Evolutionary conservation across 2,888 invertebrate species (phyloP).

Genomic region (Amiota mariae): DNA sequence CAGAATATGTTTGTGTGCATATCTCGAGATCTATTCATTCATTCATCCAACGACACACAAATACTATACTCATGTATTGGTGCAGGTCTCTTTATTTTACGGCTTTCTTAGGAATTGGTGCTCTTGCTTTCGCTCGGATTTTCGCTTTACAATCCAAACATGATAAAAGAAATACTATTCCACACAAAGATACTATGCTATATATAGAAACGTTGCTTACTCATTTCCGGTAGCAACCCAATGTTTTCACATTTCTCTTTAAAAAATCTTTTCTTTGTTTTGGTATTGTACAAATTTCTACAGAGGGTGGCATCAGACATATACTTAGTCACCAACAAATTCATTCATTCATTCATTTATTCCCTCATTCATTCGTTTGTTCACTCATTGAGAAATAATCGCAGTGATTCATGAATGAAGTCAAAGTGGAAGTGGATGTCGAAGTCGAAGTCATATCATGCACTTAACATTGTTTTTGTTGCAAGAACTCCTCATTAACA

Average conservation of each 20-base stretch:
- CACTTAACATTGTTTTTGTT: slow-evolving; percentile 30
- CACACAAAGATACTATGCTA: too few relatives aligned
- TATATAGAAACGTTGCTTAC: too few relatives aligned
- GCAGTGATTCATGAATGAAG: slow-evolving; percentile 19
- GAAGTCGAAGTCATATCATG: slow-evolving; percentile 7
- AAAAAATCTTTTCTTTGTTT: background rate
- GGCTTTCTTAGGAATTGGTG: too few relatives aligned
- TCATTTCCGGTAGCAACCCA: too few relatives aligned
- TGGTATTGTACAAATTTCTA: background rate
- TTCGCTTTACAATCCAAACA: too few relatives aligned
- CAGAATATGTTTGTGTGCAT: background rate
- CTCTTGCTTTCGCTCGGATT: too few relatives aligned
- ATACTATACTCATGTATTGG: too few relatives aligned
- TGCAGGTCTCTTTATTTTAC: too few relatives aligned
- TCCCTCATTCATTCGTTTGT: background rate
- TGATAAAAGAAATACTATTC: too few relatives aligned
- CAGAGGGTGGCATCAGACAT: slow-evolving; percentile 5
- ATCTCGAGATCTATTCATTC: too few relatives aligned
- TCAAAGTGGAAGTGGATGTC: background rate
- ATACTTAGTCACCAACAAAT: background rate
- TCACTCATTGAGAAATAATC: slow-evolving; percentile 1
- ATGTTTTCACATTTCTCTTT: too few relatives aligned
- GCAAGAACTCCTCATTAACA: slow-evolving; percentile 63
- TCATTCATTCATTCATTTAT: background rate
- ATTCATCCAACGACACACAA: too few relatives aligned